Conservation (phyloP, 2,113 vertebrate species). For the Pyrgilauda ruficollis region DNA sequence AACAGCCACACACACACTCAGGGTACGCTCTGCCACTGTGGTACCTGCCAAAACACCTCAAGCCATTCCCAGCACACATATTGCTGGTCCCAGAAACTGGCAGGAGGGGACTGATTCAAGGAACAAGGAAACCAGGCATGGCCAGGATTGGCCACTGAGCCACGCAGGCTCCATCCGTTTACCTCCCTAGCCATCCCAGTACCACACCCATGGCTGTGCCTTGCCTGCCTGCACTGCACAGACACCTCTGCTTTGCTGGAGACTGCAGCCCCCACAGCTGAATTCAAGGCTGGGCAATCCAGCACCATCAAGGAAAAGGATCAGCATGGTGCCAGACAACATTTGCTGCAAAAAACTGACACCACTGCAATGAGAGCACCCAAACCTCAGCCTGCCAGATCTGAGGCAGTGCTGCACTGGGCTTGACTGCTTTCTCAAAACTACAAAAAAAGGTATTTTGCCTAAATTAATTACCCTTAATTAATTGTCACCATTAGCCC, state of each 20-base stretch:
- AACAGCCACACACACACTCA: not conserved
- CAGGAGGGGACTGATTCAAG: not conserved
- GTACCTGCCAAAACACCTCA: not conserved
- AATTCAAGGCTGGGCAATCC: not conserved
- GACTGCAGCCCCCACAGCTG: not conserved
- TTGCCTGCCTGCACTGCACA: not conserved
- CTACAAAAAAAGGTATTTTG: not conserved
- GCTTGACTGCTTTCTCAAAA: not conserved
- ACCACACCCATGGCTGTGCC: accelerated
- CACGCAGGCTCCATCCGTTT: not conserved
- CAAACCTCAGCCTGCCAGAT: not conserved
- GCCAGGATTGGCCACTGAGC: not conserved
- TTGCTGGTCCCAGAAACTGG: not conserved
- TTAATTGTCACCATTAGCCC: not conserved
- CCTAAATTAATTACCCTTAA: not conserved
- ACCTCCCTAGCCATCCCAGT: too few species aligned
- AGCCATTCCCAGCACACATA: not conserved
- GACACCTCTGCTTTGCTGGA: not conserved
- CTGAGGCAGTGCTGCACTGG: not conserved
- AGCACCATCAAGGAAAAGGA: not conserved
- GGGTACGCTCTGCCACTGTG: not conserved
- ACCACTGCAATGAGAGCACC: not conserved
- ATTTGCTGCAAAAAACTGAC: not conserved
- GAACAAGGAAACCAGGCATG: not conserved
- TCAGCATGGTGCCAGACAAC: not conserved